Evolutionary conservation across 1,140 invertebrate species (phyloP).

Genomic region (Drosophila fuyamai): DNA sequence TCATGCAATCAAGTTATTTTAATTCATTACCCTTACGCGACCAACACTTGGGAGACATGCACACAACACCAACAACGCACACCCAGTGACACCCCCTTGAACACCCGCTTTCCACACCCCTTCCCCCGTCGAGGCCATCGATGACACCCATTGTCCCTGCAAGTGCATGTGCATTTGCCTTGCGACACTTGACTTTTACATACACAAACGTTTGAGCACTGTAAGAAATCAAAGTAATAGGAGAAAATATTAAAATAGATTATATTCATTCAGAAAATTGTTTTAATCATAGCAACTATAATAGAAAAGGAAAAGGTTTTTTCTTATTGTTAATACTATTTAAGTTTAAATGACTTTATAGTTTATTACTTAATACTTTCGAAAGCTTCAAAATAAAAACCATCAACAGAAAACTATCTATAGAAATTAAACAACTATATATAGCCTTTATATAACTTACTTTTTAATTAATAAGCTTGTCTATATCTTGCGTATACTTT

Average conservation of each 20-base stretch:
- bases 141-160: constrained; percentile 28
- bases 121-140: constrained; percentile 12
- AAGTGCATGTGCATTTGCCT: constrained; percentile 66
- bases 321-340: too few species aligned
- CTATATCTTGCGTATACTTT: too few species aligned
- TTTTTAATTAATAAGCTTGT: too few species aligned
- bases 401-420: too few species aligned
- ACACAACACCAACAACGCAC: constrained; percentile 35
- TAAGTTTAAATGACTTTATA: too few species aligned
- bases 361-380: too few species aligned
- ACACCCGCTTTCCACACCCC: not conserved
- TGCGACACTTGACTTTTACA: constrained; percentile 49
- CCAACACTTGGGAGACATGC: constrained; percentile 79
- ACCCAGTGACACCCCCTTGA: constrained; percentile 9
- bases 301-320: too few species aligned
- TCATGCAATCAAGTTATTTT: constrained; percentile 83
- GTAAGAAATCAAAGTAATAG: not conserved
- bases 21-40: constrained; percentile 83
- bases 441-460: too few species aligned
- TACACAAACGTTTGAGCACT: constrained; percentile 15
- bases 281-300: too few species aligned
- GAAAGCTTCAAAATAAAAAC: too few species aligned
- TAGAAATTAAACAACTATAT: too few species aligned
- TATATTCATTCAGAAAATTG: too few species aligned
- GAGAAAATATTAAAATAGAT: not conserved